Conservation (phyloP, 2,888 invertebrate species). For the Agriopis marginaria region DNA sequence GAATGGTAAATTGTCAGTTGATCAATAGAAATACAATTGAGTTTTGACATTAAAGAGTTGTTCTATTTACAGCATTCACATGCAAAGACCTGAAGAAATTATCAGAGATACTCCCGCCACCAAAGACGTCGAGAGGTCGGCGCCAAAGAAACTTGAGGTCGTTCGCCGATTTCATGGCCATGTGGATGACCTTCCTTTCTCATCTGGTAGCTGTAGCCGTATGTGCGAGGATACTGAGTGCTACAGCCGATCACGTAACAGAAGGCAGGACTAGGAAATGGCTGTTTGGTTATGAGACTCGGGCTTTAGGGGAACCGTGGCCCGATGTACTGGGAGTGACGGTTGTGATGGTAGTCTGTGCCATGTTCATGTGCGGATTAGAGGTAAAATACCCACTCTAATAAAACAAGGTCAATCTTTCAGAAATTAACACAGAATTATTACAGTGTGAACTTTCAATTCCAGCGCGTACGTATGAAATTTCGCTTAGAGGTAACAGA, state of each 20-base stretch:
- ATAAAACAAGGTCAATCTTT: neutral
- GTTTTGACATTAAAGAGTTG: neutral
- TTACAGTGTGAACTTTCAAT: neutral
- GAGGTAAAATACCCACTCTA: slow-evolving; percentile 61
- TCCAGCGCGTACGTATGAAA: neutral
- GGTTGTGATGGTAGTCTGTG: slow-evolving; percentile 86
- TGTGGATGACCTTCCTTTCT: slow-evolving; percentile 87
- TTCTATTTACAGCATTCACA: slow-evolving; percentile 69
- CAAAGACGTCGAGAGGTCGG: slow-evolving; percentile 71
- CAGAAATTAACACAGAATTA: neutral
- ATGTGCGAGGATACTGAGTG: slow-evolving; percentile 87
- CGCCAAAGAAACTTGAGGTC: slow-evolving; percentile 81
- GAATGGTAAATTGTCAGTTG: neutral
- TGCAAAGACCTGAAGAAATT: slow-evolving; percentile 75
- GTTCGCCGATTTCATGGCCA: slow-evolving; percentile 84
- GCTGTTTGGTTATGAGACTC: slow-evolving; percentile 86
- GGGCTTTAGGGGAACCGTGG: slow-evolving; percentile 87
- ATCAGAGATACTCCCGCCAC: slow-evolving; percentile 72
- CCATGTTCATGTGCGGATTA: slow-evolving; percentile 88
- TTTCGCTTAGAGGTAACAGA: slow-evolving; percentile 18
- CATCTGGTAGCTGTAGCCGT: slow-evolving; percentile 87
- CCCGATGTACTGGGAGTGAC: slow-evolving; percentile 88
- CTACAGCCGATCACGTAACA: slow-evolving; percentile 88
- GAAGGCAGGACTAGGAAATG: slow-evolving; percentile 86
- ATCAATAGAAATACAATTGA: neutral